A percentile compares a stretch with the other conserved stretches of the same genome.
Evolutionary conservation across 2,797 vertebrate species (phyloP).

Genomic region (Alosa sapidissima): DNA sequence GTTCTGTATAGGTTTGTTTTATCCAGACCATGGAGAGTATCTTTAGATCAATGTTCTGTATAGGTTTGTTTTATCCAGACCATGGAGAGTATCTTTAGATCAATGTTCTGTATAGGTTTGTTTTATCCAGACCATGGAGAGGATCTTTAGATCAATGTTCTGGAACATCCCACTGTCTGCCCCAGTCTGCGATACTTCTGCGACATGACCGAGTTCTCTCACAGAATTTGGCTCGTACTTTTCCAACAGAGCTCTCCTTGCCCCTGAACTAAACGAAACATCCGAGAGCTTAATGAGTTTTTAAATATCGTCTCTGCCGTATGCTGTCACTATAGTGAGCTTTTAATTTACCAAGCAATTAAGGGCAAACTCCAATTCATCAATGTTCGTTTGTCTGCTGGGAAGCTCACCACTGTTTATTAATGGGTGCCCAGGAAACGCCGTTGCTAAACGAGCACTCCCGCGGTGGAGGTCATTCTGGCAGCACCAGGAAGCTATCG

Average conservation of each 20-base stretch:
- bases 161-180: slow-evolving; percentile 9
- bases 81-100: no score
- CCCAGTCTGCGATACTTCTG: not conserved
- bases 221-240: slow-evolving; percentile 31
- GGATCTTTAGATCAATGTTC: not conserved
- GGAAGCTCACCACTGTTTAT: slow-evolving; percentile 84
- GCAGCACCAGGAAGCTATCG: slow-evolving; percentile 72
- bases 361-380: slow-evolving; percentile 88
- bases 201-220: not conserved
- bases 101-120: no score
- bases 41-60: no score
- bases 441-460: slow-evolving; percentile 83
- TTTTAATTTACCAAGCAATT: slow-evolving; percentile 93
- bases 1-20: no score
- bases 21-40: no score
- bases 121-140: not conserved
- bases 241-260: slow-evolving; percentile 48
- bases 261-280: slow-evolving; percentile 81
- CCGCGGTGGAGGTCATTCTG: slow-evolving; percentile 80
- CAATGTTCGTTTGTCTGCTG: slow-evolving; percentile 82
- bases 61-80: no score
- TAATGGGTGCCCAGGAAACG: slow-evolving; percentile 85
- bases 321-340: slow-evolving; percentile 84
- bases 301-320: slow-evolving; percentile 88
- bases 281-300: slow-evolving; percentile 90